Evolutionary conservation across 2,888 invertebrate species (phyloP).

Genomic region (Galeruca laticollis): DNA sequence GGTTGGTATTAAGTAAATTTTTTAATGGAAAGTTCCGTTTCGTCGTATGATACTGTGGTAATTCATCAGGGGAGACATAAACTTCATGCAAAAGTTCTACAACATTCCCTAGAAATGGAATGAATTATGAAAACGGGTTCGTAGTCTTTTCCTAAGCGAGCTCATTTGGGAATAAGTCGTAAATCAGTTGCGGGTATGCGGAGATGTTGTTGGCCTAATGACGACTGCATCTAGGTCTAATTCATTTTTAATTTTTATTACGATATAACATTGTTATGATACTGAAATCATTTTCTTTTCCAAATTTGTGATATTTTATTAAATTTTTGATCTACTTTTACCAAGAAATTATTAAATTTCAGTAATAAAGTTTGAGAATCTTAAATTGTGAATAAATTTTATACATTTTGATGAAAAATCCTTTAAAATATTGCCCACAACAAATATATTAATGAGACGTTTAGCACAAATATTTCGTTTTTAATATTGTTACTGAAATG

Average conservation of each 20-base stretch:
- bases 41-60: slow-evolving; percentile 24
- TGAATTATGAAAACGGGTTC: slow-evolving; percentile 35
- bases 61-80: slow-evolving; percentile 34
- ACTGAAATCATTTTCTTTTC: background rate
- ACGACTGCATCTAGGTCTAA: slow-evolving; percentile 14
- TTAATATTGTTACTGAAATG: too few species aligned
- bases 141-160: slow-evolving; percentile 32
- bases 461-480: too few species aligned
- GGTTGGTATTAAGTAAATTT: slow-evolving; percentile 16
- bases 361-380: too few species aligned
- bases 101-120: slow-evolving; percentile 34
- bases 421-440: too few species aligned
- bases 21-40: slow-evolving; percentile 25
- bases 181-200: slow-evolving; percentile 23
- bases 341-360: too few species aligned
- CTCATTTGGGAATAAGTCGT: slow-evolving; percentile 31
- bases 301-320: background rate
- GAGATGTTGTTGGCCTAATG: slow-evolving; percentile 13
- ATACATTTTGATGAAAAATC: too few species aligned
- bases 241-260: background rate
- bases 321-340: too few species aligned
- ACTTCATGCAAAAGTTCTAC: slow-evolving; percentile 34
- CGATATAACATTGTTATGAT: background rate
- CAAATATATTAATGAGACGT: too few species aligned
- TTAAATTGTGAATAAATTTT: too few species aligned